phyloP scores from a whole-genome alignment of 2,888 invertebrate species.

The Volucella inflata region DNA sequence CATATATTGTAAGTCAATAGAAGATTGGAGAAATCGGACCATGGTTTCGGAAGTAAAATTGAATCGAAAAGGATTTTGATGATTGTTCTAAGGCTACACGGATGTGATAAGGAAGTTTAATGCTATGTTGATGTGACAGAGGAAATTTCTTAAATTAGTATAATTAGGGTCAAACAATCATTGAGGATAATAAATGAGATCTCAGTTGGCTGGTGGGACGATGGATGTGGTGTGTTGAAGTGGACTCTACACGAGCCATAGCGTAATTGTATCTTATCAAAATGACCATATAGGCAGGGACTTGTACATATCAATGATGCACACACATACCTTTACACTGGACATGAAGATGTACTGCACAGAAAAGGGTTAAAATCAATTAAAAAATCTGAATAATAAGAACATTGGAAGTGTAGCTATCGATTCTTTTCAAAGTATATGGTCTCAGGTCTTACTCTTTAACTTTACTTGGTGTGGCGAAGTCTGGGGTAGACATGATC shows the following conservation, averaged over 20 bases:
- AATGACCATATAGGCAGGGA: neutral
- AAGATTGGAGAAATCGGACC: neutral
- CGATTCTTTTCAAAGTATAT: too few relatives aligned
- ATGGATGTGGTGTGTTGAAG: neutral
- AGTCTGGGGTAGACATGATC: too few relatives aligned
- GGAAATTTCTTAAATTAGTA: slow-evolving; percentile 38
- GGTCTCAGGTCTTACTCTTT: too few relatives aligned
- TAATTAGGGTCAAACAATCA: slow-evolving; percentile 65
- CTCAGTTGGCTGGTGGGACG: slow-evolving; percentile 5
- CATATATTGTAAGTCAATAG: slow-evolving; percentile 5
- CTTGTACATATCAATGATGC: neutral
- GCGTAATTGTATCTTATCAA: neutral
- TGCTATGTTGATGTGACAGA: neutral
- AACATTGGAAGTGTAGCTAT: too few relatives aligned
- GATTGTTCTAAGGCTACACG: slow-evolving; percentile 29
- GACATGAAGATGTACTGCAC: too few relatives aligned
- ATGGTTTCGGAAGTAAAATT: slow-evolving; percentile 6
- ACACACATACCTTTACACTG: neutral
- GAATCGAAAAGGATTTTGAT: slow-evolving; percentile 22
- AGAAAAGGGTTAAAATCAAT: too few relatives aligned
- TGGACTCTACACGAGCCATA: neutral
- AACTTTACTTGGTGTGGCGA: too few relatives aligned
- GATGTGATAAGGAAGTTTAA: neutral
- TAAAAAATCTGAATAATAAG: too few relatives aligned
- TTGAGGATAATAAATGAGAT: slow-evolving; percentile 56